These are phyloP conservation scores for Danio rerio DNA, from an alignment of 2,113 vertebrate species.

Conservation along the genomic window GRCz12tu NC_133187.1:35943001-35943500, in stretches of 20 bases:
- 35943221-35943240: slow-evolving; percentile 44
- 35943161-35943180: slow-evolving; percentile 61
- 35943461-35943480: neutral
- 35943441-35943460: slow-evolving; percentile 14
- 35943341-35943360: slow-evolving; percentile 55
- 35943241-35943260: slow-evolving; percentile 36
- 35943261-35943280: slow-evolving; percentile 41
- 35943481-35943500: neutral
- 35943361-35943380: slow-evolving; percentile 58
- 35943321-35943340: slow-evolving; percentile 55
- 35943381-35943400: slow-evolving; percentile 42
- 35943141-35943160: slow-evolving; percentile 65
- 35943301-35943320: slow-evolving; percentile 47
- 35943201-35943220: slow-evolving; percentile 46
- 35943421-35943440: slow-evolving; percentile 24
- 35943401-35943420: slow-evolving; percentile 5
- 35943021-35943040: slow-evolving; percentile 27
- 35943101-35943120: slow-evolving; percentile 68
- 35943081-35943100: slow-evolving; percentile 67
- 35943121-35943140: slow-evolving; percentile 62
- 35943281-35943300: slow-evolving; percentile 30
- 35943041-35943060: slow-evolving; percentile 43
- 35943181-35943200: slow-evolving; percentile 44
- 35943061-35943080: slow-evolving; percentile 62
- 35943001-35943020: slow-evolving; percentile 43